phyloP scores from a whole-genome alignment of 1,140 invertebrate genomes.

The Bombus impatiens region DNA sequence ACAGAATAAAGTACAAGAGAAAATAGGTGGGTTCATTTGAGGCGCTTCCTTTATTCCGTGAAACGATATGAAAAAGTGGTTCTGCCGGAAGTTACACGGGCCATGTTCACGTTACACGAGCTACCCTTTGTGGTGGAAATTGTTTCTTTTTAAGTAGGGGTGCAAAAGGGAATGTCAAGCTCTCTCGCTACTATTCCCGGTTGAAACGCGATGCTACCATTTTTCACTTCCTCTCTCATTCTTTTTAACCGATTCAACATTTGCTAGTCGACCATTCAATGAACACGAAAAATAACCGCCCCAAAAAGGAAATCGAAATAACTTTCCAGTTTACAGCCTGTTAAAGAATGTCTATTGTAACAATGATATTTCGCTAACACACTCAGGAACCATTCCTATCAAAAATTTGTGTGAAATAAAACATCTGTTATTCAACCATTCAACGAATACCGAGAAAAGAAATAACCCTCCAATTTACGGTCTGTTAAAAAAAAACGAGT shows the following conservation, averaged over 20 bases:
- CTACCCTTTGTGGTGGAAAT: constrained; percentile 5
- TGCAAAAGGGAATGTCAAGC: constrained; percentile 11
- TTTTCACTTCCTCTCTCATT: not conserved
- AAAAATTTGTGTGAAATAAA: not conserved
- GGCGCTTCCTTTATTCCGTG: not conserved
- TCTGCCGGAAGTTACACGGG: not conserved
- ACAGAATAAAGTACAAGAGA: not conserved
- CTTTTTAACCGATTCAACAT: not conserved
- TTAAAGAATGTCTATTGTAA: not conserved
- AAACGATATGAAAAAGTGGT: constrained; percentile 1
- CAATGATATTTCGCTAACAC: not conserved
- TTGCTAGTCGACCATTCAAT: not conserved
- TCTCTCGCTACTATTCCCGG: not conserved
- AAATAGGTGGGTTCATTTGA: constrained; percentile 7
- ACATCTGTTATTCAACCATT: not conserved
- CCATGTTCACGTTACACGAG: not conserved
- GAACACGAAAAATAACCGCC: not conserved
- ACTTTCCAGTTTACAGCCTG: not conserved
- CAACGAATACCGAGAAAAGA: not conserved
- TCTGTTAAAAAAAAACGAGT: too few relatives aligned
- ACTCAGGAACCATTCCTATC: not conserved
- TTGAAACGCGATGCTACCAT: not conserved
- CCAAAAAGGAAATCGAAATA: not conserved
- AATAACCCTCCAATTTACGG: not conserved
- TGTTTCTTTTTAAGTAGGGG: constrained; percentile 1